Conservation (phyloP, 2,888 invertebrate species). For the Drosophila sordidapex region DNA sequence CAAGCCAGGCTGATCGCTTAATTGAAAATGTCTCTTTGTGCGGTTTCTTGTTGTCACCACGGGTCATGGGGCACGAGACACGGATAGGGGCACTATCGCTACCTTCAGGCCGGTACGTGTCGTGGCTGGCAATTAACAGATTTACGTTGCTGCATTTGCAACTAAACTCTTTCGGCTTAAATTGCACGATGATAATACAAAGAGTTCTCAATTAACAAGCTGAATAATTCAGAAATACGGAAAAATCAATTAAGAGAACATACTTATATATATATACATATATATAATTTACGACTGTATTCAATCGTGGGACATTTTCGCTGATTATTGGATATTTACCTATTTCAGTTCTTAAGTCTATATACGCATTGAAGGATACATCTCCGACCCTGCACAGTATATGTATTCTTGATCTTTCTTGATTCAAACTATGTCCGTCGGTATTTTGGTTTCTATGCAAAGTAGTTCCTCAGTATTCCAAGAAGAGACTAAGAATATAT, state of each 20-base stretch:
- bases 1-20: constrained; percentile 47
- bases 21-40: constrained; percentile 46
- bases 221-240: background rate
- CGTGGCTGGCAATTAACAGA: constrained; percentile 30
- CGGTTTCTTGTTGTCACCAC: constrained; percentile 6
- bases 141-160: constrained; percentile 17
- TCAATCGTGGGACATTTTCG: background rate
- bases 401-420: background rate
- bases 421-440: background rate
- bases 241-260: no score
- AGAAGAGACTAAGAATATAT: background rate
- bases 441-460: background rate
- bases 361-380: background rate
- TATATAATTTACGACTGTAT: background rate
- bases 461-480: background rate
- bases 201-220: background rate
- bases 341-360: no score
- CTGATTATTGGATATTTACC: no score
- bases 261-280: no score
- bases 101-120: constrained; percentile 35
- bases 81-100: background rate
- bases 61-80: background rate
- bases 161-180: background rate
- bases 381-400: background rate
- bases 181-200: background rate